Percentiles rank a stretch among this genome's conserved stretches.
phyloP scores from a whole-genome alignment of 2,113 vertebrate genomes.

The Percina caprodes region DNA sequence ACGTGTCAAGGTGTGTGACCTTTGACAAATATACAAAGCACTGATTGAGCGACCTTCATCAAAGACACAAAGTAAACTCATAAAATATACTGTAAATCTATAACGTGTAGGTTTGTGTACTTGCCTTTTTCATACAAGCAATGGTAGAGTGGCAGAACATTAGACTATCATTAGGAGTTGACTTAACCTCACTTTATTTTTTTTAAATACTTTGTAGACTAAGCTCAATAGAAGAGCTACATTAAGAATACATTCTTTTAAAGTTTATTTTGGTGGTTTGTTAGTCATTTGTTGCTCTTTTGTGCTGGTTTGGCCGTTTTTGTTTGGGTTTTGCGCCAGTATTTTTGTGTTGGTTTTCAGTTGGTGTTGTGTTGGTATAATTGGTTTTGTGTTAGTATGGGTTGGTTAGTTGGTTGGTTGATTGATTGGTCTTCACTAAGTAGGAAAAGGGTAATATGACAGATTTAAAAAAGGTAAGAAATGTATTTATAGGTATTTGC shows the following conservation, averaged over 20 bases:
- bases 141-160: neutral
- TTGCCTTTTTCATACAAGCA: neutral
- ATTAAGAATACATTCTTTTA: neutral
- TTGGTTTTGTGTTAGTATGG: neutral
- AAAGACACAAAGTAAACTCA: slow-evolving; percentile 11
- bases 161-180: neutral
- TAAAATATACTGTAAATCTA: neutral
- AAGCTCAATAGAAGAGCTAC: neutral
- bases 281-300: neutral
- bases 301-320: neutral
- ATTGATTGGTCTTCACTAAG: neutral
- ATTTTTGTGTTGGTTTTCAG: neutral
- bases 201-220: neutral
- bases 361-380: neutral
- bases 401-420: neutral
- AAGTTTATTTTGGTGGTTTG: neutral
- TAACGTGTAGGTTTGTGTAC: neutral
- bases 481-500: neutral
- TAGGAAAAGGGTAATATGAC: neutral
- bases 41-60: slow-evolving; percentile 26
- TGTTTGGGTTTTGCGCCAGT: neutral
- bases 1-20: slow-evolving; percentile 21
- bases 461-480: neutral
- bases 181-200: neutral
- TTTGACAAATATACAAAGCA: slow-evolving; percentile 17